Conservation (phyloP, 2,113 vertebrate species). For the Sminthopsis crassicaudata region DNA sequence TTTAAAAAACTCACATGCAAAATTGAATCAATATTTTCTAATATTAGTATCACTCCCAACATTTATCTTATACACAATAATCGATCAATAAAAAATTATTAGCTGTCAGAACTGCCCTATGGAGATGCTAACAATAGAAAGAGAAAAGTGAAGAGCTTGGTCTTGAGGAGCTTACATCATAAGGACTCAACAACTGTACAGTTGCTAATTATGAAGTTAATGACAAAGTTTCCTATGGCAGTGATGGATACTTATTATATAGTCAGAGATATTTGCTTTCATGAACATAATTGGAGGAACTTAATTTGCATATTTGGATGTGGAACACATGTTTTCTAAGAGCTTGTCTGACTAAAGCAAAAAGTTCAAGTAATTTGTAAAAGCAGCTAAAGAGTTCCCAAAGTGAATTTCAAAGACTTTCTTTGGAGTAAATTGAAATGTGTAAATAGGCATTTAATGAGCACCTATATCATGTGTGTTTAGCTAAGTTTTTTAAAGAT, state of each 20-base stretch:
- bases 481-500: neutral
- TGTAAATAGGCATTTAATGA: neutral
- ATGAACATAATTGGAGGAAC: neutral
- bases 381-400: neutral
- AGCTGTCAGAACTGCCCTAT: neutral
- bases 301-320: neutral
- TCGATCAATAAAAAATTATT: neutral
- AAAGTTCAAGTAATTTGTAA: neutral
- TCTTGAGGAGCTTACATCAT: neutral
- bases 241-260: neutral
- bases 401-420: neutral
- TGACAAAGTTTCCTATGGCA: neutral
- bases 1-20: neutral
- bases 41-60: neutral
- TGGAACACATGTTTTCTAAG: neutral
- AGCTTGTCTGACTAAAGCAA: neutral
- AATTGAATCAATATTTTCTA: neutral
- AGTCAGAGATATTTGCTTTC: neutral
- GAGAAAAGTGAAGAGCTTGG: neutral
- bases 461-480: neutral
- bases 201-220: neutral
- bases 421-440: neutral
- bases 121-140: neutral
- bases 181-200: neutral
- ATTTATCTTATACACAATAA: neutral